Evolutionary conservation across 2,797 vertebrate species (phyloP).

Genomic region (Onychomys arenicola): DNA sequence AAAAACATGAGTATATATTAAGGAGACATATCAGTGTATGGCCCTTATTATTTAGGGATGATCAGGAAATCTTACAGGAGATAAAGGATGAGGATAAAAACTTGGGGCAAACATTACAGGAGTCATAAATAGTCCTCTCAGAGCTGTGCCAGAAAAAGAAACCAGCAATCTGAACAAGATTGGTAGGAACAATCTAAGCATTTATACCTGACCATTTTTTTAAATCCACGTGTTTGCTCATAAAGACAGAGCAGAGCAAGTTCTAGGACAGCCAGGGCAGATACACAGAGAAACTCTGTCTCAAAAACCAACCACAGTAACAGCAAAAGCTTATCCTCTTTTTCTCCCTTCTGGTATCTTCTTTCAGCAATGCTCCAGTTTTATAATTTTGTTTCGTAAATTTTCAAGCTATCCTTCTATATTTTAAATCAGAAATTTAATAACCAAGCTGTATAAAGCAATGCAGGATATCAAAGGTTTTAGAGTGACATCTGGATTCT

Average conservation of each 20-base stretch:
- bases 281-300: background rate
- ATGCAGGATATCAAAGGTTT: background rate
- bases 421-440: constrained; percentile 37
- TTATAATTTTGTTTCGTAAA: constrained; percentile 39
- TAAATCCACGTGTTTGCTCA: background rate
- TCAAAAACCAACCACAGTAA: background rate
- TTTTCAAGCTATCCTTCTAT: constrained; percentile 12
- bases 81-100: background rate
- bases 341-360: background rate
- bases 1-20: constrained; percentile 18
- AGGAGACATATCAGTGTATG: background rate
- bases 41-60: constrained; percentile 21
- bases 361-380: background rate
- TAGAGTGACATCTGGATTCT: background rate
- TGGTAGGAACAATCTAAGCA: background rate
- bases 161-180: background rate
- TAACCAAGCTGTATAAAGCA: constrained; percentile 20
- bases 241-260: background rate
- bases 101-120: background rate
- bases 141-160: background rate
- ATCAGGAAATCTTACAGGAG: constrained; percentile 5
- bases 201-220: background rate
- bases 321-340: background rate
- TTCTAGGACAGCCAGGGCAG: background rate
- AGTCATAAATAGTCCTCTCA: background rate